phyloP scores from a whole-genome alignment of 2,797 vertebrate species.

The Notolepis coatsorum region DNA sequence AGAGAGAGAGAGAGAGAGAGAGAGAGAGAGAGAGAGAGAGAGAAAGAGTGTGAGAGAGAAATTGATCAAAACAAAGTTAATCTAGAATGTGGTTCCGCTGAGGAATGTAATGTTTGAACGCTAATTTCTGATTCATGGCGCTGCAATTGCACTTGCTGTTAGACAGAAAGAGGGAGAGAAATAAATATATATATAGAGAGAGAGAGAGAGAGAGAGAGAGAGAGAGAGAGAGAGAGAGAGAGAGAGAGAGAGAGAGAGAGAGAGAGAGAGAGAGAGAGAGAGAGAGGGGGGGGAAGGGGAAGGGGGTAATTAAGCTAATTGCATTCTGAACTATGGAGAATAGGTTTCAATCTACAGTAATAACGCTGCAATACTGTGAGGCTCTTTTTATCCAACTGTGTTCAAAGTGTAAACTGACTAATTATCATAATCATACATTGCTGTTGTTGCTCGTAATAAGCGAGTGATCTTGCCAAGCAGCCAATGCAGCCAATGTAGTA shows the following conservation, averaged over 20 bases:
- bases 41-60: conserved; percentile 20
- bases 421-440: too few species aligned
- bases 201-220: conserved; percentile 8
- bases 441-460: too few species aligned
- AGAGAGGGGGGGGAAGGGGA: not conserved
- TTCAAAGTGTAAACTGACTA: too few species aligned
- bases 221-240: not conserved
- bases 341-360: too few species aligned
- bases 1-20: not conserved
- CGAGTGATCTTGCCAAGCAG: too few species aligned
- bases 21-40: not conserved
- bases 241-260: not conserved
- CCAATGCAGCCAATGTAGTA: too few species aligned
- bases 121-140: conserved; percentile 1
- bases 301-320: too few species aligned
- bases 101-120: conserved; percentile 10
- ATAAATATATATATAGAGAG: not conserved
- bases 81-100: conserved; percentile 17
- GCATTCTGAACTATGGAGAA: too few species aligned
- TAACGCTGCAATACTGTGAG: too few species aligned
- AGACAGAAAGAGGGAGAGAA: conserved; percentile 7
- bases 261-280: not conserved
- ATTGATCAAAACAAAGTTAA: conserved; percentile 26
- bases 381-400: too few species aligned
- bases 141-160: not conserved